Evolutionary conservation across 1,140 invertebrate species (phyloP), one percentile per base, ranked within the genome.

Genomic region (Drusus annulatus): DNA sequence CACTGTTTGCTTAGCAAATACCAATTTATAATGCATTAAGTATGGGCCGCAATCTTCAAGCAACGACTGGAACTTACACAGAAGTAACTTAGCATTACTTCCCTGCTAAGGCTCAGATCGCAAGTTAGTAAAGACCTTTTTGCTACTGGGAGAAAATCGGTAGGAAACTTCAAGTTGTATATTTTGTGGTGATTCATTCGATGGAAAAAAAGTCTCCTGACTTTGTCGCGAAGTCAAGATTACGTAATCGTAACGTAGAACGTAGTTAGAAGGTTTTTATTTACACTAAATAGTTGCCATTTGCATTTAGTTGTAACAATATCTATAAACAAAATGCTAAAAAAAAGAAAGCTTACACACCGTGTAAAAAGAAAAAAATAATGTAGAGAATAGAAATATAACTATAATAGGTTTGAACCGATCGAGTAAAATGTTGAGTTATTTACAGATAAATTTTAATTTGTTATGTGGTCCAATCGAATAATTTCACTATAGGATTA

Each of bases 11-110:
- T 74, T 45, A 73, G 54, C 69, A 52, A 74, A 52, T 21, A 45
- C 50, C 73, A 74, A 63, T 74, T 62, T 63, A 74, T 74, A 74
- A 79, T 79, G 78, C 78, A 79, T 79, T 56, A 56, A 54, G 21
- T 25, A 17, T 56, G 69, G 23, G 21, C 3, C 50, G 54, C 17
- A 17, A 52, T 28, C 6, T 21, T 63, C 62, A 60, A 60, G 56
- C 10, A 65, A 31, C 13, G 62, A 65, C 10, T 3, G 62, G 62
- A 13, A 65, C 62, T 25, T 31, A 15, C 5, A 7, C 62, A 36
- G 36, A 65, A 31, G 36, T 6, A 28, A 16, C 23, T 21, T n/a
- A 6, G 3, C 62, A 31, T 65, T 13, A 25, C 15, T 65, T 25
- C 21, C 25, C 3, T 50, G 1, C 19, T n/a, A n/a, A 3, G 51